Evolutionary conservation across 2,113 vertebrate species (phyloP).

Genomic region (Camelus dromedarius): DNA sequence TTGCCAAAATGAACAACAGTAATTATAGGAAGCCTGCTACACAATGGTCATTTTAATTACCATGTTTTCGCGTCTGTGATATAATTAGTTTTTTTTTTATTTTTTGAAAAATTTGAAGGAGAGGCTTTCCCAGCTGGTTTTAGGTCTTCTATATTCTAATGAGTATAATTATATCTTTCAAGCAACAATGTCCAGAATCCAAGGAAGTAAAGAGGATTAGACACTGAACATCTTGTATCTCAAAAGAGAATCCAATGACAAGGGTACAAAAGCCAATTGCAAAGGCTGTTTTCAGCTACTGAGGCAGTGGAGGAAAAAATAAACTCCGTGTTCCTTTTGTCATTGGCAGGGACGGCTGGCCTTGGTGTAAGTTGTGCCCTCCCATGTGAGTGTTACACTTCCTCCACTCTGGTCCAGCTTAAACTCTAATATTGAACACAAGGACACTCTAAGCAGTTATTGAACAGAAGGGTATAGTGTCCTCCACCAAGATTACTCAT

Average conservation of each 20-base stretch:
- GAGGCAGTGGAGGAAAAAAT: background rate
- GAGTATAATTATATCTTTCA: slow-evolving; percentile 73
- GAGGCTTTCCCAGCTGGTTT: slow-evolving; percentile 73
- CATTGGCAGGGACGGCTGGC: background rate
- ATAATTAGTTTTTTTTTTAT: slow-evolving; percentile 68
- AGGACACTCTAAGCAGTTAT: slow-evolving; percentile 12
- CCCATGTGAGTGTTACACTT: background rate
- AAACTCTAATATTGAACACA: background rate
- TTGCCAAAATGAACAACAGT: slow-evolving; percentile 73
- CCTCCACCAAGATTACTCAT: background rate
- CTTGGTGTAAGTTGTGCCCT: background rate
- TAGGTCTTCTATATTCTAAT: slow-evolving; percentile 70
- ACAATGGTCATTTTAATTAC: slow-evolving; percentile 77
- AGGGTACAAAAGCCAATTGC: background rate
- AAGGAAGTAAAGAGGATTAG: slow-evolving; percentile 60
- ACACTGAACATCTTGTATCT: slow-evolving; percentile 48
- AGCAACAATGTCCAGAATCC: slow-evolving; percentile 63
- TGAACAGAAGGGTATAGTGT: slow-evolving; percentile 37
- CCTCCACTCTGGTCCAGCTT: background rate
- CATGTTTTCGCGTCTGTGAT: slow-evolving; percentile 70
- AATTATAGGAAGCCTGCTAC: slow-evolving; percentile 66
- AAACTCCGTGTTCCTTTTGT: background rate
- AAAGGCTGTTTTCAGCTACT: slow-evolving; percentile 4
- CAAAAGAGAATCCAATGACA: slow-evolving; percentile 37
- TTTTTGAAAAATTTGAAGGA: slow-evolving; percentile 56